Conservation (phyloP, 2,113 vertebrate genomes). For the Neomonachus schauinslandi region DNA sequence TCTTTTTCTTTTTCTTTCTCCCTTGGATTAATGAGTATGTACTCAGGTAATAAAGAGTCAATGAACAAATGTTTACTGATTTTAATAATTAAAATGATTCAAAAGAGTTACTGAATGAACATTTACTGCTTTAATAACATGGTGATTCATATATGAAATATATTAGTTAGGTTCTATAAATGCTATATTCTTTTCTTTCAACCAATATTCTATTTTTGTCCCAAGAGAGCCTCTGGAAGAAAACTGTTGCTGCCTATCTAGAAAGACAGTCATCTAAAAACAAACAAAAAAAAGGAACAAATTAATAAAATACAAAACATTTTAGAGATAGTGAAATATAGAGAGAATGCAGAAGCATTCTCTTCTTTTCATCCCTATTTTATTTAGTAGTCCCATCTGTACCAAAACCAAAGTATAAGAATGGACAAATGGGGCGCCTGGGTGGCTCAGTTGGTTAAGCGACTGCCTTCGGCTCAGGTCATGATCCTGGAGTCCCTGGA, state of each 20-base stretch:
- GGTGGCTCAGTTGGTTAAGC: no score
- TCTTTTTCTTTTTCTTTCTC: neutral
- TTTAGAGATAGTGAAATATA: neutral
- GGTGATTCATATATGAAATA: neutral
- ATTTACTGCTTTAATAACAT: constrained; percentile 2
- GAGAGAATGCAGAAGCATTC: neutral
- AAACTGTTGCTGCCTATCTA: neutral
- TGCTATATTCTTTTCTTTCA: neutral
- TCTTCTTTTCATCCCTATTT: neutral
- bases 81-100: constrained; percentile 3
- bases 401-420: neutral
- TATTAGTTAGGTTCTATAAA: neutral
- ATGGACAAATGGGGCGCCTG: neutral
- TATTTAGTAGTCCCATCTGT: neutral
- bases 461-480: no score
- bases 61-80: constrained; percentile 26
- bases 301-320: neutral
- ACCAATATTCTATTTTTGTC: neutral
- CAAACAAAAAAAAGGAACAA: neutral
- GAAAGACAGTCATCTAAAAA: neutral
- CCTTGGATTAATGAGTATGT: neutral
- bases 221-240: neutral
- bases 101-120: constrained; percentile 14
- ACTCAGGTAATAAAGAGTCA: neutral
- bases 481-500: no score